A percentile compares a stretch with the other conserved stretches of the same genome.
Evolutionary conservation across 2,888 invertebrate species (phyloP).

Genomic region (Venusia cambrica): DNA sequence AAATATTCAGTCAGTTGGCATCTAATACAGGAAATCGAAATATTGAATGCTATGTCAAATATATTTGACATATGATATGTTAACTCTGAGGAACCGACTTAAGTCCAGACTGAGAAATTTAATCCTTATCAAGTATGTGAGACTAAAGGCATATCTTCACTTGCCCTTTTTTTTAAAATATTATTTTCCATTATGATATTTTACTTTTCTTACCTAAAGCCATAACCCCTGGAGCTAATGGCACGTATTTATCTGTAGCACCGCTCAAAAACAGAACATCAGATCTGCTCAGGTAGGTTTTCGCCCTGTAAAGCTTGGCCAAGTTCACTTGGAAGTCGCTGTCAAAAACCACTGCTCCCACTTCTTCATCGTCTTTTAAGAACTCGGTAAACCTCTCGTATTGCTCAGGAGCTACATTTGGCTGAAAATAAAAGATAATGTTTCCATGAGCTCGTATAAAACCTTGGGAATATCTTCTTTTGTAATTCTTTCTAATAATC

Average conservation of each 20-base stretch:
- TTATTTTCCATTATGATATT: not conserved
- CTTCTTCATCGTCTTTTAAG: conserved; percentile 58
- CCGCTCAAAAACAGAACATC: conserved; percentile 77
- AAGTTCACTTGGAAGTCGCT: conserved; percentile 73
- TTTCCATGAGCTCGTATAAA: too few species aligned
- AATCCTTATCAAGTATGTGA: too few species aligned
- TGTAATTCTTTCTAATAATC: too few species aligned
- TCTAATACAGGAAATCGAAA: too few species aligned
- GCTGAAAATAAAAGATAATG: too few species aligned
- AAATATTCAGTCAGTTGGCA: too few species aligned
- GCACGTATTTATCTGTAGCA: conserved; percentile 64
- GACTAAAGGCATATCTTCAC: too few species aligned
- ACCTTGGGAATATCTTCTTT: too few species aligned
- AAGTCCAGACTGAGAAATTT: too few species aligned
- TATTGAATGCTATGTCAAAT: too few species aligned
- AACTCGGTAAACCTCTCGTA: conserved; percentile 50
- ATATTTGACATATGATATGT: too few species aligned
- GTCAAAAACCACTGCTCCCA: conserved; percentile 82
- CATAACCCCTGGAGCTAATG: conserved; percentile 45
- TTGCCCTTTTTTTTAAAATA: not conserved
- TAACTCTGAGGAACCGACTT: too few species aligned
- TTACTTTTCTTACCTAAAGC: conserved; percentile 61
- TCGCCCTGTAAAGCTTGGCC: conserved; percentile 70
- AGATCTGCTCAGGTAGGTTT: conserved; percentile 64
- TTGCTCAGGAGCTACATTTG: conserved; percentile 43